Evolutionary conservation across 2,113 vertebrate genomes (phyloP), one percentile per base, ranked within the genome.

Genomic region (Anhinga rufa): DNA sequence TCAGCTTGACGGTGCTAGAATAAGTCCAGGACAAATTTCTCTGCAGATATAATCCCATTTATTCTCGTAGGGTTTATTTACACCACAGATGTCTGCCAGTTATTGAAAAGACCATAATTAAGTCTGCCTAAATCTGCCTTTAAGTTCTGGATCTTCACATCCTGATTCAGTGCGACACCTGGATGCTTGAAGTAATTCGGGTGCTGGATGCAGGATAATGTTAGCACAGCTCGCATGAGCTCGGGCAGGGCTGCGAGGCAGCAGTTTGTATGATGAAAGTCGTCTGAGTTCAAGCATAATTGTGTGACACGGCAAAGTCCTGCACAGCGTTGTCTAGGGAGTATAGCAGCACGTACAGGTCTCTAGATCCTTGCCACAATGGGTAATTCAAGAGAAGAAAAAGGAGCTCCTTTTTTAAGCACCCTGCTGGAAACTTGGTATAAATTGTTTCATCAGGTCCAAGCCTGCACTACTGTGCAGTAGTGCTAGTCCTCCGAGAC

Each of bases 101-200:
- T 58, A 31, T 60, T 65, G 29, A 85, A 65, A 92, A 61, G 42
- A 12, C 40, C 36, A 3, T 79, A 36, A 82, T 42, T 66, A 75
- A 76, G 14, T 28, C 51, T 60, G 36, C 19, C 62, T 65, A 65
- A 64, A 42, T 65, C 55, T 66, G n/a, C 60, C 61, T 79, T n/a
- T 29, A 44, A 36, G 5, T 61, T 61, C 46, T 57, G 57, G 60
- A 31, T 28, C 34, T 66, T 71, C 51, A 61, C 51, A 46, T 42
- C 24, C 32, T 3, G 1, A 3, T 6, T 21, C 7, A 49, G 51
- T 2, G 46, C 2, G 1, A 7, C 1, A 2, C 51, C 48, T 29
- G 68, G 44, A 14, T 42, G 69, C 17, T 28, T 51, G 79, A 15
- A 40, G 62, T 3, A 18, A 15, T 64, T 78, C 2, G 8, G 34